These are phyloP conservation scores for Seira sanloemensis DNA, from an alignment of 2,888 invertebrate genomes.

Conservation along the genomic window DNA sequence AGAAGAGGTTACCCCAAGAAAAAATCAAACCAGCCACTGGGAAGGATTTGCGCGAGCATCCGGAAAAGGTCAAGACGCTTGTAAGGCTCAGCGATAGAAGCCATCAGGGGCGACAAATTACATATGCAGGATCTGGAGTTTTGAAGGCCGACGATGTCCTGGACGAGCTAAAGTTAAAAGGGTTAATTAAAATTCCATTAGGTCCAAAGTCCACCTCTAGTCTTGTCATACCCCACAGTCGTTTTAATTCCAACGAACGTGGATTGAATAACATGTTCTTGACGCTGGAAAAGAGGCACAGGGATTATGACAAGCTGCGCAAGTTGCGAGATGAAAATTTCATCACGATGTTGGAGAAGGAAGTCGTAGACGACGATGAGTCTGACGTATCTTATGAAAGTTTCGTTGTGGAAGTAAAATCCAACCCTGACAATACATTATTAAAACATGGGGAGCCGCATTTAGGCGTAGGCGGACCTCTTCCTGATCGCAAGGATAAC, in stretches of 20 bases:
- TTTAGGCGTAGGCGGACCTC: too few species aligned
- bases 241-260: too few species aligned
- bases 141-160: conserved; percentile 30
- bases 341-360: neutral
- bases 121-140: conserved; percentile 37
- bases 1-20: neutral
- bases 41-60: conserved; percentile 19
- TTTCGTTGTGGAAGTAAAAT: neutral
- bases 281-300: too few species aligned
- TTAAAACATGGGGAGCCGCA: neutral
- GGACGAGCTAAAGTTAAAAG: conserved; percentile 26
- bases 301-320: too few species aligned
- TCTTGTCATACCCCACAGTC: too few species aligned
- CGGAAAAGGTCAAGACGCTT: conserved; percentile 39
- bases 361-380: neutral
- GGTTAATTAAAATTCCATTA: conserved; percentile 25
- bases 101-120: conserved; percentile 25
- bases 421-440: neutral
- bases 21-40: conserved; percentile 34
- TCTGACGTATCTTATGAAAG: conserved; percentile 37
- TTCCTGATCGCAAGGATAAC: too few species aligned
- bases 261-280: too few species aligned
- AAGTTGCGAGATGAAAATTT: conserved; percentile 37
- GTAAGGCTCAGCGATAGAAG: conserved; percentile 33
- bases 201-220: too few species aligned